Base-by-base conservation (phyloP, 1,140 invertebrate species). In the Augochlora pura region DNA sequence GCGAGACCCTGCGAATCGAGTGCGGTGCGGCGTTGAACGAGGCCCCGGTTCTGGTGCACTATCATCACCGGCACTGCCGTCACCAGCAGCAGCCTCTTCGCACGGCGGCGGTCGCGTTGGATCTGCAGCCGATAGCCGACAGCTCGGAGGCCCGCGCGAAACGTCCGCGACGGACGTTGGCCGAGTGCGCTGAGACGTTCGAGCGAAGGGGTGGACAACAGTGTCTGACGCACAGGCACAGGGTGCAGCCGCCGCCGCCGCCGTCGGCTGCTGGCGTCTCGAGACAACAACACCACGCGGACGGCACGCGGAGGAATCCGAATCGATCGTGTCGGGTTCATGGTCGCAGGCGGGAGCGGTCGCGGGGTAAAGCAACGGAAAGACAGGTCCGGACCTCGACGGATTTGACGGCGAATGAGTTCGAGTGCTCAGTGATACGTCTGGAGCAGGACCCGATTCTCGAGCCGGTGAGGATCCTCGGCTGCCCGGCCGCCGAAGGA, bases 371-470 rank as follows among this genome's bases (percentile, higher is more conserved):
- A 49, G 49, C 76, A 52, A 82, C 79, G 71, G 84, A 82, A 46
- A 69, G 76, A 77, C 68, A 49, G 8, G 38, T 18, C 32, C 71
- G 79, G 2, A 25, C 52, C 27, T 6, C 74, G 27, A 62, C 83
- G 39, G 67, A 85, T 80, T 74, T 85, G 83, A 85, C 82, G 16
- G 54, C 63, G 59, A 69, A 77, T 80, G 83, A 80, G 65, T 54
- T 69, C 70, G 84, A 85, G 79, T 82, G 84, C 46, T 73, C 71
- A 6, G 75, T 85, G 39, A 71, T 86, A 68, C 81, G 81, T 10
- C 54, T 83, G 23, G 81, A 86, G 54, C 85, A 86, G 54, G 85
- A 86, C 8, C 77, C 85, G 23, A 86, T 86, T 57, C 81, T 86
- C 39, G 73, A 79, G 32, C 81, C 85, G 18, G 85, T 86, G 2